A percentile compares a stretch with the other conserved stretches of the same genome.
Conservation (phyloP, 2,797 vertebrate genomes). For the Tragelaphus eurycerus region DNA sequence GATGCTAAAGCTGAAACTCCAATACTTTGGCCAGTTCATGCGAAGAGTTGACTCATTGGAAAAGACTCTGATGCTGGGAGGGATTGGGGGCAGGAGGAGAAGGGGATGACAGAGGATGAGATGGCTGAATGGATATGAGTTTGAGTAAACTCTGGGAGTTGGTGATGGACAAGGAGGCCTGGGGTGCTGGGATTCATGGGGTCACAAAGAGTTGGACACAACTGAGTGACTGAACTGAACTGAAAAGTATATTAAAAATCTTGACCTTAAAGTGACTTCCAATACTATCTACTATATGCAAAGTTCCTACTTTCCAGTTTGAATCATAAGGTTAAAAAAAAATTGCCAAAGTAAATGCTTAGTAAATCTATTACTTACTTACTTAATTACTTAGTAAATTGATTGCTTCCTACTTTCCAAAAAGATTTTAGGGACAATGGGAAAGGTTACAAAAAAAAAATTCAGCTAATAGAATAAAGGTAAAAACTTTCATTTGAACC, state of each 20-base stretch:
- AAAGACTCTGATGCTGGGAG: too few species aligned
- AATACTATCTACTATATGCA: not conserved
- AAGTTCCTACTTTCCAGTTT: not conserved
- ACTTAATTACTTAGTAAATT: not conserved
- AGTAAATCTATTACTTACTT: not conserved
- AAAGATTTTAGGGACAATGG: not conserved
- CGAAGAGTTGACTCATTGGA: too few species aligned
- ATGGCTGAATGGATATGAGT: too few species aligned
- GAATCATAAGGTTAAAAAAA: not conserved
- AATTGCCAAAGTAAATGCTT: not conserved
- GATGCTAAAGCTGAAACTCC: too few species aligned
- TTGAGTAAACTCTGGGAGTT: too few species aligned
- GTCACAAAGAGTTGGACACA: too few species aligned
- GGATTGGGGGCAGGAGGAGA: too few species aligned
- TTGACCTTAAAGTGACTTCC: not conserved
- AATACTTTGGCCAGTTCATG: too few species aligned
- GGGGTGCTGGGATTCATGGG: too few species aligned
- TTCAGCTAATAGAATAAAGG: not conserved
- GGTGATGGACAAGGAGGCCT: too few species aligned
- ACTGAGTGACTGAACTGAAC: too few species aligned
- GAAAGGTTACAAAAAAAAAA: not conserved
- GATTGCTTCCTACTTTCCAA: not conserved
- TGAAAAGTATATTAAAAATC: not conserved
- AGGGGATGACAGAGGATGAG: too few species aligned
- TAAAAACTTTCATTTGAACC: not conserved